phyloP scores from a whole-genome alignment of 2,113 vertebrate genomes.

The Cololabis saira region DNA sequence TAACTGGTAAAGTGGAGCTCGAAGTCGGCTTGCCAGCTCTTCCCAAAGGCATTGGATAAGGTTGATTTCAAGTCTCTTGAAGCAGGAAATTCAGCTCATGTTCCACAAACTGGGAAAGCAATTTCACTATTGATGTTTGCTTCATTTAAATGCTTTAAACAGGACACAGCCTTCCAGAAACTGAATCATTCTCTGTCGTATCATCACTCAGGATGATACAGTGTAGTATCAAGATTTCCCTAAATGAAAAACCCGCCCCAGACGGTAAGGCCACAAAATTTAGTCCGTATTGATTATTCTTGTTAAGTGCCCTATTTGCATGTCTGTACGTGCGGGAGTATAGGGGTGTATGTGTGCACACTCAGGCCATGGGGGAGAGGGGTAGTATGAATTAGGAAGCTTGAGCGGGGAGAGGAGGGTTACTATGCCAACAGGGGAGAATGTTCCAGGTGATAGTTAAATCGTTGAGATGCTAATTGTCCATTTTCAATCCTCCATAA shows the following conservation, averaged over 20 bases:
- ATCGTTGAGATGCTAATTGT: conserved; percentile 79
- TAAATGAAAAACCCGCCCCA: conserved; percentile 32
- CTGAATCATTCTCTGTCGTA: too few relatives aligned
- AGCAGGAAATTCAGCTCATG: too few relatives aligned
- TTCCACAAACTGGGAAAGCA: too few relatives aligned
- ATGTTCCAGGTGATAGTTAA: conserved; percentile 72
- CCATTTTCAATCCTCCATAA: conserved; percentile 82
- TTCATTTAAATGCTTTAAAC: too few relatives aligned
- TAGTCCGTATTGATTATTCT: conserved; percentile 42
- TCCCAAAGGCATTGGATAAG: too few relatives aligned
- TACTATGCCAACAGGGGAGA: conserved; percentile 71
- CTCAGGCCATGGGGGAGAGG: conserved; percentile 33
- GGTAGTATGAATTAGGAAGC: conserved; percentile 62
- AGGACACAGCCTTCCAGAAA: too few relatives aligned
- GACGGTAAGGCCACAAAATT: conserved; percentile 29
- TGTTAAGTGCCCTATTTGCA: conserved; percentile 26
- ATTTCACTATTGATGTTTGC: too few relatives aligned
- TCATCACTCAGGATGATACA: conserved; percentile 3
- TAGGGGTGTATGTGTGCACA: conserved; percentile 29
- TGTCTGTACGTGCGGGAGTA: background rate
- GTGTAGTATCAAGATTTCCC: conserved; percentile 15
- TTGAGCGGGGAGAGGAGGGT: conserved; percentile 52
- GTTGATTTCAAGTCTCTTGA: too few relatives aligned
- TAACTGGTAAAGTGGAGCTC: too few relatives aligned
- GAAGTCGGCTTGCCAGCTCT: too few relatives aligned